Conservation (phyloP, 2,113 vertebrate genomes). For the Marmota flaviventris region DNA sequence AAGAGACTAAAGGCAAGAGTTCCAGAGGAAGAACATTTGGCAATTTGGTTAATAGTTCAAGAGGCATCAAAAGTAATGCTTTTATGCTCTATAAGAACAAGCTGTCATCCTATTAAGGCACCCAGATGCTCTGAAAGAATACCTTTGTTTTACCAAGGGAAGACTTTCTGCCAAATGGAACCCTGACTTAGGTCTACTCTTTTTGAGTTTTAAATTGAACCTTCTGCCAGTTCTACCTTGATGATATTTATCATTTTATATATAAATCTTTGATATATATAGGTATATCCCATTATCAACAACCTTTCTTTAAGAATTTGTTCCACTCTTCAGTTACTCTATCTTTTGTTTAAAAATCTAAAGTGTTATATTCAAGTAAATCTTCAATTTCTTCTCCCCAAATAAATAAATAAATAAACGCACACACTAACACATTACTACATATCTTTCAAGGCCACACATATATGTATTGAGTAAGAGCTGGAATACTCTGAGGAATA, state of each 20-base stretch:
- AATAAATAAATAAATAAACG: no score
- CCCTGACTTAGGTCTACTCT: neutral
- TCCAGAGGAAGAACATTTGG: neutral
- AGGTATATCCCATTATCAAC: neutral
- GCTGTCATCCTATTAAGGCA: neutral
- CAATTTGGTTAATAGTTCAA: neutral
- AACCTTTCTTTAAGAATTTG: neutral
- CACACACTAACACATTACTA: no score
- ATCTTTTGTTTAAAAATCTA: neutral
- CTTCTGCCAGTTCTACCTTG: neutral
- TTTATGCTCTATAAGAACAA: neutral
- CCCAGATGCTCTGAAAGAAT: neutral
- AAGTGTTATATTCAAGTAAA: neutral
- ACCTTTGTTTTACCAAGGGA: neutral
- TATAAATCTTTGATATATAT: neutral
- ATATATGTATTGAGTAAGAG: neutral
- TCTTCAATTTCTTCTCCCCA: neutral
- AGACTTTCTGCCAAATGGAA: neutral
- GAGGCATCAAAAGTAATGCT: neutral
- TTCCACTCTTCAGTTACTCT: neutral
- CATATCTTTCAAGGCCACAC: no score
- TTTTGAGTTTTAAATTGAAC: neutral
- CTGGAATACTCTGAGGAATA: neutral
- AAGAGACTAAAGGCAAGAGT: neutral
- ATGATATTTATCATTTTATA: neutral